Evolutionary conservation across 2,888 invertebrate genomes (phyloP).

Genomic region (Cabera pusaria): DNA sequence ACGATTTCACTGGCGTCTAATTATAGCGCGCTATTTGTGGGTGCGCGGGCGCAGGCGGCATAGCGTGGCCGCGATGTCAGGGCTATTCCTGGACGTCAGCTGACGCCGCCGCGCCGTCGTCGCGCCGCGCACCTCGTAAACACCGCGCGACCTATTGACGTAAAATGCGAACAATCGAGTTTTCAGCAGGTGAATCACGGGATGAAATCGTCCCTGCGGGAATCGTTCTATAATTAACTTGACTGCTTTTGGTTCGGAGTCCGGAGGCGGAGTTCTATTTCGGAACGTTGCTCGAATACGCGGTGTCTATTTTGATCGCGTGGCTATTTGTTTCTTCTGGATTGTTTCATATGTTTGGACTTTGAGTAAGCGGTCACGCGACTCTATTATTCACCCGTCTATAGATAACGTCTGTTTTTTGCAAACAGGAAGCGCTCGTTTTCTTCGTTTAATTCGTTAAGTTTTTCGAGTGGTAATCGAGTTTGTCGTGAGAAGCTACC

Average conservation of each 20-base stretch:
- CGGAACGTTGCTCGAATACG: constrained; percentile 67
- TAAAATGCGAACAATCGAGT: constrained; percentile 81
- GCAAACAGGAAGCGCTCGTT: constrained; percentile 12
- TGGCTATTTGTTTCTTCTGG: constrained; percentile 58
- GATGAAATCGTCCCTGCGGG: constrained; percentile 77
- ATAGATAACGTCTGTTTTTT: constrained; percentile 13
- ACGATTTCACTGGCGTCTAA: constrained; percentile 82
- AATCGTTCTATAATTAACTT: constrained; percentile 77
- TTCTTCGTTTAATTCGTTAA: constrained; percentile 8
- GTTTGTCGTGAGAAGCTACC: constrained; percentile 25
- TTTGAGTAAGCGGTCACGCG: constrained; percentile 38
- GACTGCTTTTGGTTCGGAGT: constrained; percentile 80
- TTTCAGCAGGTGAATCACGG: constrained; percentile 81
- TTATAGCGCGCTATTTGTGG: constrained; percentile 80
- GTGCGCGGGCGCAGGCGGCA: constrained; percentile 80
- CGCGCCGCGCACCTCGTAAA: constrained; percentile 64
- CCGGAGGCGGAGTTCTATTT: constrained; percentile 80
- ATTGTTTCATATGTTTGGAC: constrained; percentile 50
- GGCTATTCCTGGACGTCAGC: constrained; percentile 82
- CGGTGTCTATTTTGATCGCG: constrained; percentile 69
- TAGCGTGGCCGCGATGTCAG: constrained; percentile 82
- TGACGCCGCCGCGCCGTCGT: constrained; percentile 69
- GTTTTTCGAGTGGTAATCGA: constrained; percentile 18
- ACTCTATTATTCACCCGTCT: constrained; percentile 9
- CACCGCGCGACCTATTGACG: constrained; percentile 81